Evolutionary conservation across 2,797 vertebrate genomes (phyloP).

Genomic region (Eulemur rubriventer): DNA sequence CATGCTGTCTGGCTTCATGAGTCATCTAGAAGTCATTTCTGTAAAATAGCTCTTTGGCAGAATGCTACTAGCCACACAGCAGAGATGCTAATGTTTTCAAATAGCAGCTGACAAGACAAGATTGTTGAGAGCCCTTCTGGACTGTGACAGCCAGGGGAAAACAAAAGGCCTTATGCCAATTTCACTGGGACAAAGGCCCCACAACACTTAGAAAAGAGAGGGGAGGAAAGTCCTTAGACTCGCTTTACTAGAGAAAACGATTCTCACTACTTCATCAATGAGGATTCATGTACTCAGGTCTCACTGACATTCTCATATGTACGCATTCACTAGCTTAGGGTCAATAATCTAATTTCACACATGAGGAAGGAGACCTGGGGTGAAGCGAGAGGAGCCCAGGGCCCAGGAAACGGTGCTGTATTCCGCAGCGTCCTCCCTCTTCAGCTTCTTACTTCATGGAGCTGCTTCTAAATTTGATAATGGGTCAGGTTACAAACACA

Average conservation of each 20-base stretch:
- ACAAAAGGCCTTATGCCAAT: slow-evolving; percentile 56
- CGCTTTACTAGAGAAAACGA: neutral
- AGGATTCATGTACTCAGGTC: neutral
- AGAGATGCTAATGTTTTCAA: slow-evolving; percentile 82
- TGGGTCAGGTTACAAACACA: neutral
- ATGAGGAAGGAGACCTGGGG: neutral
- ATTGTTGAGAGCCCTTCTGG: slow-evolving; percentile 69
- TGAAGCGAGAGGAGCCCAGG: no score
- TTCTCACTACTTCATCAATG: fast-evolving
- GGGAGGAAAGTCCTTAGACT: neutral
- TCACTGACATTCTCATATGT: neutral
- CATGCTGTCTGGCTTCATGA: slow-evolving; percentile 81
- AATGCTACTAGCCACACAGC: slow-evolving; percentile 74
- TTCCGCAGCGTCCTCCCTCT: neutral
- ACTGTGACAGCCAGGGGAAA: slow-evolving; percentile 71
- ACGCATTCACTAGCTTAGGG: neutral
- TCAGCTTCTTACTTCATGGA: neutral
- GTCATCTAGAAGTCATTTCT: slow-evolving; percentile 80
- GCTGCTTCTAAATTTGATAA: neutral
- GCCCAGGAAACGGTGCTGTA: neutral
- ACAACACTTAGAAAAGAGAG: neutral
- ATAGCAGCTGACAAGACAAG: slow-evolving; percentile 79
- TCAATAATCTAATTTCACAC: slow-evolving; percentile 15
- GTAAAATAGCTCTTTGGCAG: slow-evolving; percentile 79
- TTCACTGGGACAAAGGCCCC: slow-evolving; percentile 17